Base-by-base conservation (phyloP, 2,113 vertebrate genomes). In the Meleagris gallopavo region DNA sequence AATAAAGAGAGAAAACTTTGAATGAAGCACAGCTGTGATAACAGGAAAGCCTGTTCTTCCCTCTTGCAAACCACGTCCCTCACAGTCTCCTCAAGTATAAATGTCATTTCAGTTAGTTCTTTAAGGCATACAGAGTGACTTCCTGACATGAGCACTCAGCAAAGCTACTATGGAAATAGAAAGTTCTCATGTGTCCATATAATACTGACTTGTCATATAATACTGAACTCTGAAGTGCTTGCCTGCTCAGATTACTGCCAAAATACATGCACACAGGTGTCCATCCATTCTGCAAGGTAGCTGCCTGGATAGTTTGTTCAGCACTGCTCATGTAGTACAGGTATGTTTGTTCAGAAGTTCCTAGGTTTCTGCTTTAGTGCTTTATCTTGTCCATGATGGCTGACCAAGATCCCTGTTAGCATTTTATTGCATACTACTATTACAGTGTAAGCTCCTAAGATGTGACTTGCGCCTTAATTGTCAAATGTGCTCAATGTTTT, bases 391-490 rank as follows among this genome's bases (percentile, higher is more conserved):
- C 38, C 8, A 0, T 0, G 6, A 2, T 12, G 25, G 1, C 34
- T 36, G 32, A 25, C 7, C 0, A 0, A 29, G 45, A n/a, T 57
- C 24, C 54, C n/a, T 11, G 1, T 3, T 64, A 71, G 25, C 8
- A 32, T 25, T 8, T 86, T 40, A 5, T 30, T 38, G 2, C 32
- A 9, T 50, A 0, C 48, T 50, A 0, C 48, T 27, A 0, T 16
- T 21, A 19, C 40, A 61, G 40, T 7, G 5, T 27, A 55, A 50
- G n/a, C 52, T 61, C 20, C 11, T 32, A 43, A 27, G 34, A 21
- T 70, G 62, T 52, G 13, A 64, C 80, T 73, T 85, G n/a, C 12
- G 11, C 82, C 54, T 25, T 84, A 22, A 1, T 40, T 52, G 32
- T 71, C 65, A 77, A 25, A 55, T n/a, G n/a, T 64, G 45, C 77